Percentiles rank a stretch among this genome's conserved stretches.
phyloP scores from a whole-genome alignment of 2,113 vertebrate species.

The Gymnorhina tibicen region DNA sequence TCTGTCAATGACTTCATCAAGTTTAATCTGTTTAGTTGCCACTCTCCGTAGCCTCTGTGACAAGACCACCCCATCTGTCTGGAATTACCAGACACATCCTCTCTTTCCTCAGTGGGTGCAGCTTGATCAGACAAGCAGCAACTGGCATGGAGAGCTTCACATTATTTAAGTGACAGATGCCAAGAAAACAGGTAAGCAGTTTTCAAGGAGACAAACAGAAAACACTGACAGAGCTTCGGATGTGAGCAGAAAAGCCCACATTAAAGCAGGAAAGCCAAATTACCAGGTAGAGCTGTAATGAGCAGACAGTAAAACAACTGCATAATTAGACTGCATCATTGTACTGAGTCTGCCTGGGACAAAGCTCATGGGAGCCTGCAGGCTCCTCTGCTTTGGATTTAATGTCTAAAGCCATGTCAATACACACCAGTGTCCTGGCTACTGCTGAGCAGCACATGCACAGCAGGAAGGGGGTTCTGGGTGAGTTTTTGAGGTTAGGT shows the following conservation, averaged over 20 bases:
- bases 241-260: too few relatives aligned
- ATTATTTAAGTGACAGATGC: not conserved
- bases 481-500: accelerated
- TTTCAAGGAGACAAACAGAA: not conserved
- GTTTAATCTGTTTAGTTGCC: constrained; percentile 40
- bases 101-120: not conserved
- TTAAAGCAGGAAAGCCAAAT: not conserved
- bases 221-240: not conserved
- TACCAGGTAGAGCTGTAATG: not conserved
- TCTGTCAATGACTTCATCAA: constrained; percentile 39
- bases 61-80: constrained; percentile 35
- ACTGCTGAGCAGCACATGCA: not conserved
- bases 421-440: not conserved
- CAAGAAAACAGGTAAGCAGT: not conserved
- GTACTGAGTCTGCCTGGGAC: not conserved
- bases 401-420: not conserved
- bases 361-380: not conserved
- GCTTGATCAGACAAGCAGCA: not conserved
- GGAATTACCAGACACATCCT: not conserved
- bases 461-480: not conserved
- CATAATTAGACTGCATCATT: not conserved
- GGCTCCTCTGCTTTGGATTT: not conserved
- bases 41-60: not conserved
- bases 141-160: not conserved
- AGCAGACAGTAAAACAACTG: not conserved